Evolutionary conservation across 2,113 vertebrate species (phyloP).

Genomic region (Gallinago media): DNA sequence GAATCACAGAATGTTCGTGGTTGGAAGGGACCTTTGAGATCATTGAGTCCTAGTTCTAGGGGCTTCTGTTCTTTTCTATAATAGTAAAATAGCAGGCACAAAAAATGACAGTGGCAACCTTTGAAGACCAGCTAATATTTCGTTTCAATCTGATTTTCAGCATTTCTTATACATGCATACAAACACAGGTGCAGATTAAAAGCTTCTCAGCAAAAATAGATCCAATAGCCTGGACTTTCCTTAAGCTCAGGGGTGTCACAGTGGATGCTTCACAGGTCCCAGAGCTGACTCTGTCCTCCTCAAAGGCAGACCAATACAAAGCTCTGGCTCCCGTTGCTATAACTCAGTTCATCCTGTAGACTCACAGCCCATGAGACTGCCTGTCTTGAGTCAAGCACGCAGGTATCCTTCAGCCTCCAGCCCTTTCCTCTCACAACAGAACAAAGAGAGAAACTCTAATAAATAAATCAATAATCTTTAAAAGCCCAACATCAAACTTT

Average conservation of each 20-base stretch:
- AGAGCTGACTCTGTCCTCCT: neutral
- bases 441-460: neutral
- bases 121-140: neutral
- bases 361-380: neutral
- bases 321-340: neutral
- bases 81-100: neutral
- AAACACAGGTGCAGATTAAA: neutral
- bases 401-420: neutral
- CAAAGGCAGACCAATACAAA: neutral
- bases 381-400: neutral
- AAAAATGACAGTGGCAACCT: neutral
- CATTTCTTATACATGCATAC: neutral
- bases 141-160: neutral
- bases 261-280: neutral
- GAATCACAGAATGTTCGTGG: no score
- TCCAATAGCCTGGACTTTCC: neutral
- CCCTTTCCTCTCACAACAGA: neutral
- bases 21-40: no score
- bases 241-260: rapidly evolving
- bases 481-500: neutral
- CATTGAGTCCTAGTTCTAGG: neutral
- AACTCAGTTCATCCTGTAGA: neutral
- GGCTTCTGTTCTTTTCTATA: neutral
- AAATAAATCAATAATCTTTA: neutral
- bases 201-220: neutral